phyloP scores from a whole-genome alignment of 2,113 vertebrate species.

The Machaerirhynchus nigripectus region DNA sequence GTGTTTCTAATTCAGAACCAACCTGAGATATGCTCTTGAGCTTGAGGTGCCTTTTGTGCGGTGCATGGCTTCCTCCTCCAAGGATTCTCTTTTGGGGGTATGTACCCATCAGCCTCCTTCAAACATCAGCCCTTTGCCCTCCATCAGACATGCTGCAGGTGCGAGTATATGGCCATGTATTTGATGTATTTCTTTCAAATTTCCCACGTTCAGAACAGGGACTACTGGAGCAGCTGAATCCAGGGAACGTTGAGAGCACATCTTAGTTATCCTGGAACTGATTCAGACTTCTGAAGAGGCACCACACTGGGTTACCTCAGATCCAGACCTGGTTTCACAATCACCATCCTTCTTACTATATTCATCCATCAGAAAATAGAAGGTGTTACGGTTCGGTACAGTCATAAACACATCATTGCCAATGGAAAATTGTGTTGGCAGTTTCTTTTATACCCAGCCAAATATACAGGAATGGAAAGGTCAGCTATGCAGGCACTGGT shows the following conservation, averaged over 20 bases:
- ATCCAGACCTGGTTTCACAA: conserved; percentile 21
- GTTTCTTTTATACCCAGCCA: conserved; percentile 60
- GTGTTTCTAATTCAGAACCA: not conserved
- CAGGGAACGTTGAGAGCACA: not conserved
- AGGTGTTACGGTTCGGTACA: not conserved
- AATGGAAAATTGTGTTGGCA: conserved; percentile 57
- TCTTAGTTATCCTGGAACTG: not conserved
- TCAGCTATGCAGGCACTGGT: conserved; percentile 62
- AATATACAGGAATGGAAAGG: conserved; percentile 71
- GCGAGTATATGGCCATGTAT: not conserved
- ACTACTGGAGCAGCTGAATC: not conserved
- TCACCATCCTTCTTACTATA: not conserved
- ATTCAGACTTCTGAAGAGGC: not conserved
- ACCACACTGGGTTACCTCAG: not conserved
- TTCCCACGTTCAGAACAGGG: not conserved
- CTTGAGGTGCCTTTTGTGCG: not conserved
- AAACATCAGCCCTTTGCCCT: not conserved
- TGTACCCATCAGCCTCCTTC: not conserved
- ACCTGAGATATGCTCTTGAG: fast-evolving
- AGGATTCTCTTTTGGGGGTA: not conserved
- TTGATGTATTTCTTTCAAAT: not conserved
- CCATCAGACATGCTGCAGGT: not conserved
- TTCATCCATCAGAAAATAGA: conserved; percentile 30
- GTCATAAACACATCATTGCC: conserved; percentile 64
- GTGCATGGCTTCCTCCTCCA: not conserved